These are phyloP conservation scores for Ashinkailepas kermadecensis DNA, from an alignment of 2,888 invertebrate species.

Conservation along the genomic window DNA sequence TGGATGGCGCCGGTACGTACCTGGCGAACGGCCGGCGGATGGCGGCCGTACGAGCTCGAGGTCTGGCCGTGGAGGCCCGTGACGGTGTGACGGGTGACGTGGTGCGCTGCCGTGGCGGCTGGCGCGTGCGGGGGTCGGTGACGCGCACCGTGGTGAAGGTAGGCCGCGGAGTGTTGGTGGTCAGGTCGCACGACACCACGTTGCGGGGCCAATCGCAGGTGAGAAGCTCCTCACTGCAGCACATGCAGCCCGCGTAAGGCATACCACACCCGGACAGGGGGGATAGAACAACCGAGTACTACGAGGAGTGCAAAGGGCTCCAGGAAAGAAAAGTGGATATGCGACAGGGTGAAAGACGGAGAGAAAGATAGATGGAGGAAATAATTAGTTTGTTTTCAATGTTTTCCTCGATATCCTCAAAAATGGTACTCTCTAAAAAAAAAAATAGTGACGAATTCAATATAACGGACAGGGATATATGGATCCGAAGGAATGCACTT, in stretches of 20 bases:
- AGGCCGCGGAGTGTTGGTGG: constrained; percentile 19
- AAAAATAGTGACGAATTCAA: no score
- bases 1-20: no score
- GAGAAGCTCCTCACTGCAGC: constrained; percentile 75
- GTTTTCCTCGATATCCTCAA: no score
- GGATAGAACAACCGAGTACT: background rate
- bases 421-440: no score
- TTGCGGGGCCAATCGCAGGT: constrained; percentile 95
- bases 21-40: background rate
- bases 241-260: background rate
- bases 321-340: no score
- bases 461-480: no score
- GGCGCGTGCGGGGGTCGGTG: background rate
- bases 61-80: background rate
- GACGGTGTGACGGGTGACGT: background rate
- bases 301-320: no score
- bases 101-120: background rate
- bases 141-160: background rate
- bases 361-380: no score
- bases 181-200: constrained; percentile 41
- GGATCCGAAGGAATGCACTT: no score
- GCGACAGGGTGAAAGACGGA: no score
- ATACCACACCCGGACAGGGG: background rate
- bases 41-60: background rate
- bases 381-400: no score